These are phyloP conservation scores for Dicrostonyx torquatus DNA, from an alignment of 2,797 vertebrate species.

Conservation along the genomic window DNA sequence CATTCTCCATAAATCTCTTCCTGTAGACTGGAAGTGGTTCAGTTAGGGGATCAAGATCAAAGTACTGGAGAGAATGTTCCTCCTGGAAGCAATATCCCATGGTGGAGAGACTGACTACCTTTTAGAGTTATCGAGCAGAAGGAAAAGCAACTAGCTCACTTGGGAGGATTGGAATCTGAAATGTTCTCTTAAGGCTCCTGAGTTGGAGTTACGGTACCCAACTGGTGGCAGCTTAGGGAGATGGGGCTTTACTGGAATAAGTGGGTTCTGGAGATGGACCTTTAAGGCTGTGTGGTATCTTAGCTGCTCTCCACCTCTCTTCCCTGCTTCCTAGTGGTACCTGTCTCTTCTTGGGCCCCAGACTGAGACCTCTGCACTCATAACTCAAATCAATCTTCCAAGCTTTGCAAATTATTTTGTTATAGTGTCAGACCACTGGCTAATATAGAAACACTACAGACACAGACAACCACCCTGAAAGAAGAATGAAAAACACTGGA, in stretches of 20 bases:
- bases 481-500: not conserved
- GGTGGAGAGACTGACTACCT: not conserved
- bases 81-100: not conserved
- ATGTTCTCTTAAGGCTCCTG: not conserved
- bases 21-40: not conserved
- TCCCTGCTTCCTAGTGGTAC: not conserved
- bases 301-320: not conserved
- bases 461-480: no score
- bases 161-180: not conserved
- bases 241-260: not conserved
- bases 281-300: not conserved
- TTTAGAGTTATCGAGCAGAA: not conserved
- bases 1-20: not conserved
- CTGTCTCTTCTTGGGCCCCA: not conserved
- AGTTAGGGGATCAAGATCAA: not conserved
- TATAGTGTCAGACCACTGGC: not conserved
- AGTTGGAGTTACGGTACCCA: not conserved
- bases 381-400: not conserved
- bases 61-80: not conserved
- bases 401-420: not conserved
- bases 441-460: not conserved
- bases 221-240: not conserved
- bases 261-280: not conserved
- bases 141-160: not conserved
- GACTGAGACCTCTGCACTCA: not conserved